Percentiles rank a stretch among this genome's conserved stretches.
These are phyloP conservation scores for Hippocampus zosterae DNA, from an alignment of 2,113 vertebrate genomes.

Conservation along the genomic window DNA sequence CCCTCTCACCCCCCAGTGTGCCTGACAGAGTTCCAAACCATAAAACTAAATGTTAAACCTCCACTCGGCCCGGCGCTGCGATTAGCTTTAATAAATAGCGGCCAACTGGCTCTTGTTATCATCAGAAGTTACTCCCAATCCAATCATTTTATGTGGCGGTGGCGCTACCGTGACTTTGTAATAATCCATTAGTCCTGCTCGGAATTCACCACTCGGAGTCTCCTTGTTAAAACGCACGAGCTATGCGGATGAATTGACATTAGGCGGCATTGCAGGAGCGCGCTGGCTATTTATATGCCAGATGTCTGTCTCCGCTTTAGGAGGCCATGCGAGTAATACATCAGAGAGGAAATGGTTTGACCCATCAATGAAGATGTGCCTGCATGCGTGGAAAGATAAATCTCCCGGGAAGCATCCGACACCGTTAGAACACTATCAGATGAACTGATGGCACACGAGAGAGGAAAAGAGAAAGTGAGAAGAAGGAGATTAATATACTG, in stretches of 20 bases:
- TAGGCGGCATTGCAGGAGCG: constrained; percentile 5
- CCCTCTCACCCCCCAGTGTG: constrained; percentile 27
- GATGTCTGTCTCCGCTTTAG: constrained; percentile 32
- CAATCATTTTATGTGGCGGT: constrained; percentile 1
- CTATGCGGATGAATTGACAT: constrained; percentile 17
- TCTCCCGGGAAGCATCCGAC: constrained; percentile 61
- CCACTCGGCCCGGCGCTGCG: constrained; percentile 27
- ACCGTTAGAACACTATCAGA: constrained; percentile 59
- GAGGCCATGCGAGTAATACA: constrained; percentile 35
- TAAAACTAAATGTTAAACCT: constrained; percentile 59
- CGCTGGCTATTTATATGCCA: constrained; percentile 36
- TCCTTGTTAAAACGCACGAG: constrained; percentile 31
- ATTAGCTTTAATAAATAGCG: constrained; percentile 33
- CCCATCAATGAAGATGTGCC: constrained; percentile 34
- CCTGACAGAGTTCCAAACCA: constrained; percentile 48
- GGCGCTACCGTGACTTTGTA: constrained; percentile 19
- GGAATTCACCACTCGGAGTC: constrained; percentile 18
- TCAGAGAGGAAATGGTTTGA: constrained; percentile 31
- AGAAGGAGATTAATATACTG: constrained; percentile 12
- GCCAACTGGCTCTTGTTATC: constrained; percentile 25
- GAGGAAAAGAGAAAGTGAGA: constrained; percentile 32
- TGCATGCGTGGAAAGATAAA: constrained; percentile 38
- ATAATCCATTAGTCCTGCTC: constrained; percentile 26
- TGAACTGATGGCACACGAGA: constrained; percentile 42
- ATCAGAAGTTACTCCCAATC: constrained; percentile 15